Base-by-base conservation (phyloP, 2,888 invertebrate genomes). In the Cephalotes varians region DNA sequence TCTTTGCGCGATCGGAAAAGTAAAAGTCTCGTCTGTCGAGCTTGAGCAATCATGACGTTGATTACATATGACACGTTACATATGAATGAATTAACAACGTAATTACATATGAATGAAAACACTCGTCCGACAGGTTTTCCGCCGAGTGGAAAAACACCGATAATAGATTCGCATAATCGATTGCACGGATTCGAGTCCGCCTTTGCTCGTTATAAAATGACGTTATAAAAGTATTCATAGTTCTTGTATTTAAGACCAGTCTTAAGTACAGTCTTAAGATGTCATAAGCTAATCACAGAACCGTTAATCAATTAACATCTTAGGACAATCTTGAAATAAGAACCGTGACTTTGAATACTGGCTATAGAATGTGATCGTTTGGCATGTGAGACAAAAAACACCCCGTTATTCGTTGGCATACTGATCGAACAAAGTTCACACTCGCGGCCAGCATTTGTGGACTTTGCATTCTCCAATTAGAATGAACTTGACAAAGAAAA, bases 81-180 rank as follows among this genome's bases (percentile, higher is more conserved):
- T n/a, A n/a, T n/a, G n/a, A n/a, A n/a, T n/a, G n/a, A n/a, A n/a
- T n/a, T n/a, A n/a, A n/a, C n/a, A n/a, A n/a, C n/a, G n/a, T n/a
- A n/a, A n/a, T n/a, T n/a, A n/a, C n/a, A 28, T 51, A 28, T 44
- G 51, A 51, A 76, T 54, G 51, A 65, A n/a, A 67, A 82, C 72
- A 65, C 72, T 31, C 31, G 73, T 31, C 40, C 31, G 77, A 77
- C 85, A 81, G 81, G 84, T 82, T 88, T 85, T 28, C 71, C 76
- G 44, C 60, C 44, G 54, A 82, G 62, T 28, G 80, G 87, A 86
- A 86, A 88, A 89, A 54, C 73, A 86, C 74, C 67, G 74, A 60
- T 64, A 34, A 74, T 49, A 64, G n/a, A 49, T 65, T 74, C 49
- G 21, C 44, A 18, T 58, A 73, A 73, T 73, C 31, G 47, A 49